Evolutionary conservation across 2,888 invertebrate species (phyloP).

Genomic region (Apamea crenata): DNA sequence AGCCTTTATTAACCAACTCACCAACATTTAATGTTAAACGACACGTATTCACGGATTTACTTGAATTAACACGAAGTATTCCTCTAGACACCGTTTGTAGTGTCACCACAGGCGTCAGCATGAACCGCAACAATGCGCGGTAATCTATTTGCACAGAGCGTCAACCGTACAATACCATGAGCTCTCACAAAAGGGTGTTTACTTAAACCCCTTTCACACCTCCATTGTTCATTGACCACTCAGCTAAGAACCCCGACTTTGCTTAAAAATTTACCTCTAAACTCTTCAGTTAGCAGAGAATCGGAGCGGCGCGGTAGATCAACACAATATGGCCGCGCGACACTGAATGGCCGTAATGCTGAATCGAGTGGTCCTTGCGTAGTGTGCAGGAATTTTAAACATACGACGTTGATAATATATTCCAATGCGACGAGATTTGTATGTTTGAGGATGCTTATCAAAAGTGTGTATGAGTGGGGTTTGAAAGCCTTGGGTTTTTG

Average conservation of each 20-base stretch:
- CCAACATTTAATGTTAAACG: slow-evolving; percentile 26
- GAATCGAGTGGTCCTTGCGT: slow-evolving; percentile 81
- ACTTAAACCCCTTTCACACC: slow-evolving; percentile 90
- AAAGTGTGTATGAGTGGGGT: slow-evolving; percentile 64
- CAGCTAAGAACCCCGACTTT: slow-evolving; percentile 69
- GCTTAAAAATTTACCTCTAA: slow-evolving; percentile 64
- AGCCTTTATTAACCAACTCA: background rate
- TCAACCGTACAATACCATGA: slow-evolving; percentile 82
- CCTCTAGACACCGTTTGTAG: slow-evolving; percentile 42
- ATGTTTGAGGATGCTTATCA: slow-evolving; percentile 62
- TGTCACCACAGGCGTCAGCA: slow-evolving; percentile 69
- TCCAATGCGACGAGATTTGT: slow-evolving; percentile 68
- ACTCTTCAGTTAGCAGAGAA: slow-evolving; percentile 45
- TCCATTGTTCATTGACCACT: slow-evolving; percentile 83
- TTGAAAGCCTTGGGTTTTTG: slow-evolving; percentile 64
- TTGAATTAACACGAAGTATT: slow-evolving; percentile 56
- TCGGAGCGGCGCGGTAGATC: slow-evolving; percentile 68
- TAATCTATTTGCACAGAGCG: slow-evolving; percentile 88
- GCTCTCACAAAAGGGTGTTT: slow-evolving; percentile 88
- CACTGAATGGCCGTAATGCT: slow-evolving; percentile 82
- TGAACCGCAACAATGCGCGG: slow-evolving; percentile 80
- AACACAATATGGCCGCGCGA: slow-evolving; percentile 67
- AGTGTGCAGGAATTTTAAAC: slow-evolving; percentile 83
- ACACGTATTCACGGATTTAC: slow-evolving; percentile 33
- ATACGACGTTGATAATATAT: slow-evolving; percentile 75